Evolutionary conservation across 2,113 vertebrate species (phyloP), one percentile per base, ranked within the genome.

Genomic region (Tychaedon coryphoeus): DNA sequence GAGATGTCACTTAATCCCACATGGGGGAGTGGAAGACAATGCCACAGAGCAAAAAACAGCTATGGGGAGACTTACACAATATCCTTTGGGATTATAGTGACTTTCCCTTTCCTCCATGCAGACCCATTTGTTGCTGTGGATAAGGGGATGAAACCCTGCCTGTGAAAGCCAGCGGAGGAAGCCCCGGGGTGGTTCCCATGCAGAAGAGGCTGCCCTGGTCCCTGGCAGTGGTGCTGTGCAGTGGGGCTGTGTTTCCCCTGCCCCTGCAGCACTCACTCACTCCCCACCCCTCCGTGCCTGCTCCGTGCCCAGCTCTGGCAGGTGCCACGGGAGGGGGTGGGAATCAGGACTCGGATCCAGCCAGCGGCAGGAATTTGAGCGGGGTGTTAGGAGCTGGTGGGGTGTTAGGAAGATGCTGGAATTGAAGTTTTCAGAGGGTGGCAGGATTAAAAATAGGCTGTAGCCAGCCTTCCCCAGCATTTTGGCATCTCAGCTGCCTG

Each of bases 401-500:
- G 78, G 61, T n/a, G 61, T 82, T 89, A 56, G 70, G 77, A 65
- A 80, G 57, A 31, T 1, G 3, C 69, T 92, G 76, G 38, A 74
- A 53, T 2, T 88, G 86, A 83, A 86, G 72, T 36, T 69, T 91
- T 60, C 60, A 86, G 73, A 75, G 67, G 48, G 26, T 75, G 80
- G 31, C 12, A 66, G 90, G 73, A 72, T 78, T 93, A 89, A 95
- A 95, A 95, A 91, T 53, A 91, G 61, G 38, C 79, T 86, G 51
- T 22, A 88, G 47, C 56, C 43, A 77, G 51, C 76, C 33, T 84
- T 94, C 34, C 18, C 14, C 19, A 40, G 75, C 14, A 50, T 81
- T 84, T 77, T 8, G 7, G 26, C 69, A 60, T 50, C 70, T 90
- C 51, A 66, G 0, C n/a, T 71, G 74, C 58, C 48, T 78, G 45